These are phyloP conservation scores for Leptinotarsa tumamoca DNA, from an alignment of 2,888 invertebrate species.

Conservation along the genomic window DNA sequence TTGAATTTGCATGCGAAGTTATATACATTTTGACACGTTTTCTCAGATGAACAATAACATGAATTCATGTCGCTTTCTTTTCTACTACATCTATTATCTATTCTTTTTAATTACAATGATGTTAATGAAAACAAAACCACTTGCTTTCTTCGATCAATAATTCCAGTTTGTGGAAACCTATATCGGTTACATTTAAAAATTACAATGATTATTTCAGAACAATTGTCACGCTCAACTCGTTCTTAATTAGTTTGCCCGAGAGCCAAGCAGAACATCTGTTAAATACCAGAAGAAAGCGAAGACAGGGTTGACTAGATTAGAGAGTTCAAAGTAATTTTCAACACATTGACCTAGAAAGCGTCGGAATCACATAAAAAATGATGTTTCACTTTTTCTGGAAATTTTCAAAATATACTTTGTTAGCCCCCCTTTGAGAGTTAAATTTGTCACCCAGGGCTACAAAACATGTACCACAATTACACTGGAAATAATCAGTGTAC, in stretches of 20 bases:
- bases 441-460: too few relatives aligned
- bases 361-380: too few relatives aligned
- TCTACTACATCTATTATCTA: neutral
- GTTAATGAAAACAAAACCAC: neutral
- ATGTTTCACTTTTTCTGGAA: too few relatives aligned
- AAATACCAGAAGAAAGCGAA: slow-evolving; percentile 8
- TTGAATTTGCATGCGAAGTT: neutral
- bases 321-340: neutral
- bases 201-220: slow-evolving; percentile 8
- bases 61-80: slow-evolving; percentile 6
- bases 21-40: slow-evolving; percentile 20
- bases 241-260: neutral
- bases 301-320: neutral
- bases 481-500: too few relatives aligned
- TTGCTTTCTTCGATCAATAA: slow-evolving; percentile 25
- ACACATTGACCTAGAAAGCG: neutral
- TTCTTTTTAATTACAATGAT: slow-evolving; percentile 1
- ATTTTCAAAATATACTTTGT: too few relatives aligned
- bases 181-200: slow-evolving; percentile 6
- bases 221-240: slow-evolving; percentile 21
- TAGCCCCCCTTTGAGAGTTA: too few relatives aligned
- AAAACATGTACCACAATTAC: too few relatives aligned
- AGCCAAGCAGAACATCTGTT: slow-evolving; percentile 7
- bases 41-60: slow-evolving; percentile 3
- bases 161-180: neutral